These are phyloP conservation scores for Drosophila greeni DNA, from an alignment of 2,888 invertebrate species.

Conservation along the genomic window DNA sequence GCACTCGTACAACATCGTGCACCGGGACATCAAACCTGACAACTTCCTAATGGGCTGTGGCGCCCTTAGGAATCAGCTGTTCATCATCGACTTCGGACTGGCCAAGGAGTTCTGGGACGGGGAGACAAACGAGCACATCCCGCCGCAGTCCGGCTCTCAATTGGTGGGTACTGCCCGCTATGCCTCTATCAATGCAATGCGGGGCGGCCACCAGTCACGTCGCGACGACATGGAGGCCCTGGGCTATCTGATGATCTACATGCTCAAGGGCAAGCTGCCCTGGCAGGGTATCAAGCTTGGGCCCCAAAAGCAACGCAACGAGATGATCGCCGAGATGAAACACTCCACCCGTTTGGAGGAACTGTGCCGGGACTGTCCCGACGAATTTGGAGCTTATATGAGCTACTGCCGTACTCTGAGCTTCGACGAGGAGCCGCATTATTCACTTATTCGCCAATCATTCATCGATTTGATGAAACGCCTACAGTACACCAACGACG, in stretches of 20 bases:
- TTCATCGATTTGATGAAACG: slow-evolving; percentile 25
- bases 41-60: slow-evolving; percentile 45
- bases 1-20: slow-evolving; percentile 30
- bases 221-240: slow-evolving; percentile 59
- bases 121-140: not conserved
- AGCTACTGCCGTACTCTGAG: slow-evolving; percentile 24
- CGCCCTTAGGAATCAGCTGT: not conserved
- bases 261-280: slow-evolving; percentile 47
- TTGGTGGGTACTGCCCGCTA: slow-evolving; percentile 49
- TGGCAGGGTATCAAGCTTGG: slow-evolving; percentile 39
- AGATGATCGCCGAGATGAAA: slow-evolving; percentile 47
- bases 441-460: slow-evolving; percentile 16
- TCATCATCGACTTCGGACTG: slow-evolving; percentile 53
- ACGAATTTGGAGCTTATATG: slow-evolving; percentile 42
- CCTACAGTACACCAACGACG: slow-evolving; percentile 9
- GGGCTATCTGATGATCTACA: slow-evolving; percentile 48
- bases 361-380: slow-evolving; percentile 46
- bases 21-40: slow-evolving; percentile 54
- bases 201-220: slow-evolving; percentile 34
- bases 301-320: slow-evolving; percentile 23
- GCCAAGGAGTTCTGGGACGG: slow-evolving; percentile 14
- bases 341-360: slow-evolving; percentile 13
- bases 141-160: rapidly evolving
- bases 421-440: slow-evolving; percentile 42
- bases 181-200: slow-evolving; percentile 37